These are phyloP conservation scores for Paratilapia polleni DNA, from an alignment of 2,113 vertebrate genomes.

Conservation along the genomic window DNA sequence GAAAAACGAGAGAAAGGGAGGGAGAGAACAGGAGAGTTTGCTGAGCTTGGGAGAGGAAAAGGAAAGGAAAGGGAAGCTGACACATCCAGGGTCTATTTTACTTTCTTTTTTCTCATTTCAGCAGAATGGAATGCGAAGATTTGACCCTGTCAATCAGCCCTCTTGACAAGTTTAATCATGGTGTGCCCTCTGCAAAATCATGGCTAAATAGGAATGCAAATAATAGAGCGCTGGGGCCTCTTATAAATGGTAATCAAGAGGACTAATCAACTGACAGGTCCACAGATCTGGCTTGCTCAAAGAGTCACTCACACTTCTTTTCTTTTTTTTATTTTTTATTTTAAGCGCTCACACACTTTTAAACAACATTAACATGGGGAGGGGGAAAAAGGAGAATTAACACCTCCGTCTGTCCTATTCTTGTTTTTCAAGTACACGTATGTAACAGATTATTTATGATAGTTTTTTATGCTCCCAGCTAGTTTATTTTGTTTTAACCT, in stretches of 20 bases:
- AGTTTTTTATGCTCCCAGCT: slow-evolving; percentile 75
- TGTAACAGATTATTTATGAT: slow-evolving; percentile 55
- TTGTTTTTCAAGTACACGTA: slow-evolving; percentile 24
- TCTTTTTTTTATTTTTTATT: slow-evolving; percentile 69
- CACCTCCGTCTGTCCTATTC: slow-evolving; percentile 64
- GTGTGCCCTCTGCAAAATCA: slow-evolving; percentile 96
- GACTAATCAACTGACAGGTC: slow-evolving; percentile 99
- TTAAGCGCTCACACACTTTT: slow-evolving; percentile 61
- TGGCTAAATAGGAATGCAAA: slow-evolving; percentile 99
- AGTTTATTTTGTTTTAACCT: slow-evolving; percentile 73
- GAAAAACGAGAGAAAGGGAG: slow-evolving; percentile 14
- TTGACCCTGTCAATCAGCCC: slow-evolving; percentile 99
- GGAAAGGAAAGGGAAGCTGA: slow-evolving; percentile 81
- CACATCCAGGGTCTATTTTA: slow-evolving; percentile 85
- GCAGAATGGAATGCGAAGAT: slow-evolving; percentile 97
- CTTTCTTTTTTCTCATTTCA: slow-evolving; percentile 80
- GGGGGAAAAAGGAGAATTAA: slow-evolving; percentile 14
- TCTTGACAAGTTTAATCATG: slow-evolving; percentile 99
- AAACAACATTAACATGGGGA: slow-evolving; percentile 78
- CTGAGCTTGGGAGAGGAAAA: slow-evolving; percentile 81
- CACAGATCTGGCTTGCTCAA: slow-evolving; percentile 89
- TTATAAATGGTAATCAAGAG: slow-evolving; percentile 99
- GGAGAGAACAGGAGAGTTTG: slow-evolving; percentile 59
- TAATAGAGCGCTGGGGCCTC: slow-evolving; percentile 95
- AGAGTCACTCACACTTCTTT: slow-evolving; percentile 89